Conservation (phyloP, 2,888 invertebrate genomes). For the Camptogramma bilineatum region DNA sequence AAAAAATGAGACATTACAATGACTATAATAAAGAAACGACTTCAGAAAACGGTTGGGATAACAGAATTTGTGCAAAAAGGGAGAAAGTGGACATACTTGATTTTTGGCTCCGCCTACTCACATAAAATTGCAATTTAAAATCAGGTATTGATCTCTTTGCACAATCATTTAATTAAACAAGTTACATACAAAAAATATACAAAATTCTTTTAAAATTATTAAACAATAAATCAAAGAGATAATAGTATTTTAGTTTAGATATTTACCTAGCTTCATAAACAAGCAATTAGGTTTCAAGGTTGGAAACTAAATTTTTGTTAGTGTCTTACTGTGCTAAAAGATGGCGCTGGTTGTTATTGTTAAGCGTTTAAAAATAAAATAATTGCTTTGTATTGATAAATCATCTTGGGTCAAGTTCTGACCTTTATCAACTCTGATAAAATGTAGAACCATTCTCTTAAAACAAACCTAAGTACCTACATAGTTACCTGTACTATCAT, state of each 20-base stretch:
- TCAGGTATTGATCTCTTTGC: conserved; percentile 14
- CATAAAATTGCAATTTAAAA: conserved; percentile 33
- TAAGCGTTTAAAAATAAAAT: conserved; percentile 34
- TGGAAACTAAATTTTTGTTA: conserved; percentile 42
- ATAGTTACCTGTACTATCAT: conserved; percentile 21
- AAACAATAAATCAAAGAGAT: no score
- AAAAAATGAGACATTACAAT: no score
- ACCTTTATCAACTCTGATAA: conserved; percentile 29
- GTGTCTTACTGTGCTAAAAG: conserved; percentile 51
- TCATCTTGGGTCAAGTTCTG: conserved; percentile 26
- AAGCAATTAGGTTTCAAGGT: conserved; percentile 50
- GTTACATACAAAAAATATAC: not conserved
- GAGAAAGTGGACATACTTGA: conserved; percentile 41
- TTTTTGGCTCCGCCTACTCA: conserved; percentile 27
- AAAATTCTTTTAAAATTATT: no score
- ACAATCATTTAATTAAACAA: not conserved
- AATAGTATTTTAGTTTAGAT: not conserved
- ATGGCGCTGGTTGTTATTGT: conserved; percentile 59
- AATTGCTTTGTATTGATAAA: conserved; percentile 26
- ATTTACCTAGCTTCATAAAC: conserved; percentile 6
- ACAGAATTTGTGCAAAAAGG: conserved; percentile 14
- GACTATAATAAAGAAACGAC: not conserved
- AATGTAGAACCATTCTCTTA: conserved; percentile 20
- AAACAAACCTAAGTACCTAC: conserved; percentile 22
- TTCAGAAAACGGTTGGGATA: not conserved